Base-by-base conservation (phyloP, 2,113 vertebrate genomes). In the Mesoclemmys tuberculata region DNA sequence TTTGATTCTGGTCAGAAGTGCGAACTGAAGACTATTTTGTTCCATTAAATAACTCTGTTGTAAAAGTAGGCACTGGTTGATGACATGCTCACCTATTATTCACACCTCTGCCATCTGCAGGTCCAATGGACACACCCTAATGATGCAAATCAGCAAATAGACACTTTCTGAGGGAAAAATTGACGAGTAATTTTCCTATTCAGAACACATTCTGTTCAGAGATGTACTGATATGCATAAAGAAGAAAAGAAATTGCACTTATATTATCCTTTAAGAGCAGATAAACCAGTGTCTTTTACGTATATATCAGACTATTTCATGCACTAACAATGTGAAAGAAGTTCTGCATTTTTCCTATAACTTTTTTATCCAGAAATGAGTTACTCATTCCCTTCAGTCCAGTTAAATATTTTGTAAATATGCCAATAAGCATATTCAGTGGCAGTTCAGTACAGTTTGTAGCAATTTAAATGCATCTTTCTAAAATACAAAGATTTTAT, bases 391-490 rank as follows among this genome's bases (percentile, higher is more conserved):
- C 14, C 14, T 5, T 7, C 11, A 16, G 41, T 68, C n/a, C 48
- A 78, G 18, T 44, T 83, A 90, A 82, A 27, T 82, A 80, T 2
- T 74, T 89, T 71, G n/a, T 48, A 84, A 92, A 5, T 35, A 27
- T 41, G 5, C 54, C 1, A 49, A 44, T 26, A 29, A 10, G 29
- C 77, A 79, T 16, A n/a, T n/a, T n/a, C n/a, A n/a, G 22, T 77
- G 74, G 24, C 26, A 46, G 74, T 46, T 77, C 24, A 46, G 12
- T 46, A 68, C 27, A 75, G 13, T 85, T 27, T 18, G 21, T 54
- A 87, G 86, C 54, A 26, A 7, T 95, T 95, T 93, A 79, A 91
- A n/a, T 77, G 10, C 55, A 48, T 83, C 75, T 87, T 51, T 41
- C n/a, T 21, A 2, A 52, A 84, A 74, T 85, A 80, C 41, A 24